A percentile compares a stretch with the other conserved stretches of the same genome.
phyloP scores from a whole-genome alignment of 2,113 vertebrate genomes.

The Andinoacara biseriatus region DNA sequence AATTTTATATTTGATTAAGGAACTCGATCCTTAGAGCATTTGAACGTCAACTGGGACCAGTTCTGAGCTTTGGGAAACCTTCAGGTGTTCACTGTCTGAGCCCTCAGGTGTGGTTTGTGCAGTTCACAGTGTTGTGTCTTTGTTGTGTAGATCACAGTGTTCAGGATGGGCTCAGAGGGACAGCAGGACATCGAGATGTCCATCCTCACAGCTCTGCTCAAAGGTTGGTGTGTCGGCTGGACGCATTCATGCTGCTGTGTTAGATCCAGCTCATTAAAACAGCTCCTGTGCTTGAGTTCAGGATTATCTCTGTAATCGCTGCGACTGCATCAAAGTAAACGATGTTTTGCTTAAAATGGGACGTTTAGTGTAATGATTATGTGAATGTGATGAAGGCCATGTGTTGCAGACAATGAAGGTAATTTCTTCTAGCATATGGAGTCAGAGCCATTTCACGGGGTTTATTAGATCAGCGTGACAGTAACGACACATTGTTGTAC shows the following conservation, averaged over 20 bases:
- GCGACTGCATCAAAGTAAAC: accelerated
- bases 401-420: neutral
- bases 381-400: neutral
- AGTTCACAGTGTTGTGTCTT: slow-evolving; percentile 56
- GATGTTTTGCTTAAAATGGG: neutral
- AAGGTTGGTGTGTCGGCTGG: slow-evolving; percentile 80
- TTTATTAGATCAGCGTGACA: neutral
- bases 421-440: slow-evolving; percentile 3
- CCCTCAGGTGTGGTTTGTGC: neutral
- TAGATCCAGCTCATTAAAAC: too few relatives aligned
- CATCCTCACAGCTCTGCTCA: slow-evolving; percentile 95
- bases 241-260: neutral
- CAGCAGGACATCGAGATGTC: slow-evolving; percentile 97
- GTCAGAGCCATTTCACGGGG: neutral
- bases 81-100: neutral
- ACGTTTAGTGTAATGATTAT: neutral
- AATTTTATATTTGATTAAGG: too few relatives aligned
- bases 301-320: neutral
- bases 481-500: neutral
- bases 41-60: too few relatives aligned
- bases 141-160: slow-evolving; percentile 84
- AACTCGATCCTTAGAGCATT: too few relatives aligned
- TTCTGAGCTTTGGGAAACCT: neutral
- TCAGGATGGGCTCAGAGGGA: slow-evolving; percentile 93
- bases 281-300: neutral